phyloP scores from a whole-genome alignment of 2,113 vertebrate genomes.

The Podarcis muralis region DNA sequence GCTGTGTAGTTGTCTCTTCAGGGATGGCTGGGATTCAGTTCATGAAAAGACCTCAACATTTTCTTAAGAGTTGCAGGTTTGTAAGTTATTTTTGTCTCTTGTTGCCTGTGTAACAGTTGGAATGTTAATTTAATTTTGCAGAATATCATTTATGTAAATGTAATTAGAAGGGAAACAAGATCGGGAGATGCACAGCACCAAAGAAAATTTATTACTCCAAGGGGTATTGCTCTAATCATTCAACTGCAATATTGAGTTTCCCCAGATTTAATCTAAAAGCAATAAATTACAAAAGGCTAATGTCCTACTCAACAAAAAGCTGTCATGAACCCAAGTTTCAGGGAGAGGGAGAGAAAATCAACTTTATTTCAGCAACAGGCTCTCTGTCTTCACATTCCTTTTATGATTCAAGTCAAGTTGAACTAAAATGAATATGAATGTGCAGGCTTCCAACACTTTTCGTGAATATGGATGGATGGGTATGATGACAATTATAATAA shows the following conservation, averaged over 20 bases:
- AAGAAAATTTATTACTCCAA: constrained; percentile 94
- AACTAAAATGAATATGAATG: constrained; percentile 70
- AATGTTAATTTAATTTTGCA: constrained; percentile 92
- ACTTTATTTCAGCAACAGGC: constrained; percentile 82
- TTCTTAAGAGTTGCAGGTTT: constrained; percentile 76
- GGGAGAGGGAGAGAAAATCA: constrained; percentile 65
- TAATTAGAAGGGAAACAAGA: constrained; percentile 96
- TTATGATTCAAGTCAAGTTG: constrained; percentile 71
- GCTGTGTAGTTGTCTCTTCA: constrained; percentile 58
- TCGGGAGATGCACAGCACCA: constrained; percentile 86
- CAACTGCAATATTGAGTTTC: constrained; percentile 98
- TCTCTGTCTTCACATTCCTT: constrained; percentile 72
- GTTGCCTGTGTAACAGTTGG: constrained; percentile 82
- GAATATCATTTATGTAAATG: constrained; percentile 99
- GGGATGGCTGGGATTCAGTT: constrained; percentile 68
- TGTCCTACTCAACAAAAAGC: constrained; percentile 81
- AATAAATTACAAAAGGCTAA: constrained; percentile 95
- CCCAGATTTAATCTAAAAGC: constrained; percentile 95
- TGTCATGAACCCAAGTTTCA: constrained; percentile 82
- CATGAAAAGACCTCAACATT: constrained; percentile 67
- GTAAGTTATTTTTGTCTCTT: constrained; percentile 84
- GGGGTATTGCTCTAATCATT: constrained; percentile 96
- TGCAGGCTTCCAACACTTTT: constrained; percentile 51
- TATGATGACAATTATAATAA: constrained; percentile 61
- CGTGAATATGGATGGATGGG: constrained; percentile 63